Conservation (phyloP, 2,797 vertebrate species). For the Microchirus variegatus region DNA sequence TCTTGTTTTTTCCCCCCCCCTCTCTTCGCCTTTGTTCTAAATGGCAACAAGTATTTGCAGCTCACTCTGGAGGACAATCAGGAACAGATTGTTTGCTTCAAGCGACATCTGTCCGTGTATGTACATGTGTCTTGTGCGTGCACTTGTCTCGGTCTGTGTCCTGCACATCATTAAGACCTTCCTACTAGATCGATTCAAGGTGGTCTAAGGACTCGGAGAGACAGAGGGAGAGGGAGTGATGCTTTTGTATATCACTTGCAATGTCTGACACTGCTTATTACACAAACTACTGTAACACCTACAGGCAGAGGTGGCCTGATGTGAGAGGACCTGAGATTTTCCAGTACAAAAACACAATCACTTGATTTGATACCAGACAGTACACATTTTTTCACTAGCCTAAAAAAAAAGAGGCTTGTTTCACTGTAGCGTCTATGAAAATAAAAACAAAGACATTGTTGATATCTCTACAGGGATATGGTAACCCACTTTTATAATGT, state of each 20-base stretch:
- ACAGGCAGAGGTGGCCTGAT: constrained; percentile 5
- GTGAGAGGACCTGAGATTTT: neutral
- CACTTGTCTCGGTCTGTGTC: constrained; percentile 28
- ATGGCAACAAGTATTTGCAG: constrained; percentile 23
- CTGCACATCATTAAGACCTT: constrained; percentile 42
- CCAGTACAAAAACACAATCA: neutral
- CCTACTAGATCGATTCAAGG: constrained; percentile 46
- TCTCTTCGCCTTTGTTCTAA: constrained; percentile 10
- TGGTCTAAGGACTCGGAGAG: constrained; percentile 16
- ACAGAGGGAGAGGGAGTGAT: neutral
- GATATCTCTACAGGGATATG: neutral
- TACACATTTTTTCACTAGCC: neutral
- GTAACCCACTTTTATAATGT: neutral
- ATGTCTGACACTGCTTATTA: constrained; percentile 5
- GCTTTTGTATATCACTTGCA: constrained; percentile 20
- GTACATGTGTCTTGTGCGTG: constrained; percentile 28
- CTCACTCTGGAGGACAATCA: constrained; percentile 27
- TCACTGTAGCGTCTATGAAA: constrained; percentile 5
- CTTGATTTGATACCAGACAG: constrained; percentile 9
- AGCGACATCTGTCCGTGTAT: constrained; percentile 39
- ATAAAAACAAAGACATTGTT: constrained; percentile 1
- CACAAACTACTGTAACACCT: constrained; percentile 17
- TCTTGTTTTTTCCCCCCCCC: constrained; percentile 1
- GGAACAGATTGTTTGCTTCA: constrained; percentile 50
- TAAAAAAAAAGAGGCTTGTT: neutral